Conservation (phyloP, 2,797 vertebrate species). For the Acipenser oxyrinchus region DNA sequence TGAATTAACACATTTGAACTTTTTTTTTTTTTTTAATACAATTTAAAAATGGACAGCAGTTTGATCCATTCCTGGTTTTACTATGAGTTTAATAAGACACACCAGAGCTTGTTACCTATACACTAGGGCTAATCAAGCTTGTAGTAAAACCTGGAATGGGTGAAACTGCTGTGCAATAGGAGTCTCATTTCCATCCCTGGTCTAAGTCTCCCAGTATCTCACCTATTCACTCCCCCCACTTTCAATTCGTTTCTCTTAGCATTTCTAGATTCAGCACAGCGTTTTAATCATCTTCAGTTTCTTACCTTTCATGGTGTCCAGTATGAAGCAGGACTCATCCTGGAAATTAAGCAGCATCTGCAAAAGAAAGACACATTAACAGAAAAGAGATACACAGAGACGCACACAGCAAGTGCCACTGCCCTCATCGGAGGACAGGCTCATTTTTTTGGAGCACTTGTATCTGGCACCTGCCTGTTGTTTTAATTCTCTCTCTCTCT, state of each 20-base stretch:
- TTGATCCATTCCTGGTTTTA: not conserved
- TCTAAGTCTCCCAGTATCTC: too few species aligned
- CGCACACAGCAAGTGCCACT: too few species aligned
- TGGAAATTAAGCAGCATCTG: conserved; percentile 99
- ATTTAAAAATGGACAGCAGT: not conserved
- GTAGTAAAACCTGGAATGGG: too few species aligned
- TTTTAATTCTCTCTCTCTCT: not conserved
- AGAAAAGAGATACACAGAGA: not conserved
- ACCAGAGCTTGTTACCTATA: not conserved
- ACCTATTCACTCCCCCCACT: too few species aligned
- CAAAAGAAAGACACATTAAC: conserved; percentile 1
- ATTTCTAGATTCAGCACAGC: not conserved
- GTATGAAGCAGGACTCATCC: conserved; percentile 89
- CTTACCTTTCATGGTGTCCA: conserved; percentile 97
- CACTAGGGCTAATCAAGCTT: not conserved
- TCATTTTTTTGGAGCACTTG: too few species aligned
- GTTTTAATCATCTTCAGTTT: not conserved
- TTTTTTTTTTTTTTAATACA: not conserved
- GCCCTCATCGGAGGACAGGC: too few species aligned
- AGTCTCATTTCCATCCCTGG: too few species aligned
- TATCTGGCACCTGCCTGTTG: not conserved
- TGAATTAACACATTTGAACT: too few species aligned
- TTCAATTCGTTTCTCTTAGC: too few species aligned
- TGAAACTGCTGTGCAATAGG: too few species aligned
- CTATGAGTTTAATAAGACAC: too few species aligned